Percentiles rank a stretch among this genome's conserved stretches.
Evolutionary conservation across 2,113 vertebrate genomes (phyloP).

Genomic region (Electrona antarctica): DNA sequence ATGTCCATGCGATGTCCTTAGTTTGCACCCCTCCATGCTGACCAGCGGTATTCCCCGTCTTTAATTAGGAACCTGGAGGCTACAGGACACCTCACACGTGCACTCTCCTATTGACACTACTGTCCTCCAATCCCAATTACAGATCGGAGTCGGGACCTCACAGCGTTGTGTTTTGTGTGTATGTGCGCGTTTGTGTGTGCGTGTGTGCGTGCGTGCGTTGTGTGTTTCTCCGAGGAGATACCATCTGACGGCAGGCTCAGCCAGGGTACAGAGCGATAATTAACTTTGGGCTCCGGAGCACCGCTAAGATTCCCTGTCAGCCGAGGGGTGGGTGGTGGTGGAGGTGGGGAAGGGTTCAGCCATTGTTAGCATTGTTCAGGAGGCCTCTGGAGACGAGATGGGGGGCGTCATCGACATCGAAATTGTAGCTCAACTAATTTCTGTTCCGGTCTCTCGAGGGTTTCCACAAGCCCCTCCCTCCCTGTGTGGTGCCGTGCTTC

Average conservation of each 20-base stretch:
- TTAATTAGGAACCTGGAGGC: too few relatives aligned
- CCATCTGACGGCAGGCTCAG: conserved; percentile 12
- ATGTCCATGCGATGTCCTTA: too few relatives aligned
- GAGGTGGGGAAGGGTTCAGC: conserved; percentile 11
- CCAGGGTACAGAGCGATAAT: conserved; percentile 28
- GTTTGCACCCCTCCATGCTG: too few relatives aligned
- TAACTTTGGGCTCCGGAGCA: conserved; percentile 41
- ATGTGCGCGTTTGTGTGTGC: too few relatives aligned
- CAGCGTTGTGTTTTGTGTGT: conserved; percentile 13
- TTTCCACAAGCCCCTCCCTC: background rate
- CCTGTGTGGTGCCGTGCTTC: background rate
- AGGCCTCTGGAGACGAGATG: background rate
- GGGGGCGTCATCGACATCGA: too few relatives aligned
- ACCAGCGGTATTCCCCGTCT: too few relatives aligned
- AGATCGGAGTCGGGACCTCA: conserved; percentile 16
- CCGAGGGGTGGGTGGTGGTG: too few relatives aligned
- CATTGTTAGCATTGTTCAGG: conserved; percentile 8
- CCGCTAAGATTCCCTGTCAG: conserved; percentile 28
- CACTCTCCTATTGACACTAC: conserved; percentile 8
- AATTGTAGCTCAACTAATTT: background rate
- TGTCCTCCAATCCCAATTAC: conserved; percentile 16
- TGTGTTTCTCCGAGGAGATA: conserved; percentile 27
- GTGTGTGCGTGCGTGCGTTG: conserved; percentile 5
- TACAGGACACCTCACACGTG: too few relatives aligned
- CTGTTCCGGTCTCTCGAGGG: conserved; percentile 1